phyloP scores from a whole-genome alignment of 2,797 vertebrate species.

The Cirrhinus mrigala region DNA sequence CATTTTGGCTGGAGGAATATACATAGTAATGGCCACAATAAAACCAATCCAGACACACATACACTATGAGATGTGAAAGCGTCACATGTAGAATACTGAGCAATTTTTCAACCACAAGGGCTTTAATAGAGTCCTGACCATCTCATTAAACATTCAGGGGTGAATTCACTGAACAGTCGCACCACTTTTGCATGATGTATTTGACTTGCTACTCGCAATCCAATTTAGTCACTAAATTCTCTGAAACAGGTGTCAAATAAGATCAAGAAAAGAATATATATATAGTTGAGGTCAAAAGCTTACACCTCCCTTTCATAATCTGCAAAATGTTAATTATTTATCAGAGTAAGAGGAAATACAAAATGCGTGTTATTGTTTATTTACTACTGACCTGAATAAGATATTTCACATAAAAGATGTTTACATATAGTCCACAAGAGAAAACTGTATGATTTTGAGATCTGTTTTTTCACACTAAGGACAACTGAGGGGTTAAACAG shows the following conservation, averaged over 20 bases:
- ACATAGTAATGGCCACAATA: constrained; percentile 38
- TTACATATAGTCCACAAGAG: too few relatives aligned
- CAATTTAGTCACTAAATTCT: not conserved
- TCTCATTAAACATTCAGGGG: constrained; percentile 38
- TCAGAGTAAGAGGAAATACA: too few relatives aligned
- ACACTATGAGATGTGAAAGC: constrained; percentile 28
- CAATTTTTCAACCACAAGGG: constrained; percentile 35
- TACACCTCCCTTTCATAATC: too few relatives aligned
- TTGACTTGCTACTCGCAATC: not conserved
- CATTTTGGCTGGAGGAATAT: not conserved
- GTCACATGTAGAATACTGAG: constrained; percentile 21
- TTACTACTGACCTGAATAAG: too few relatives aligned
- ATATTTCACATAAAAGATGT: too few relatives aligned
- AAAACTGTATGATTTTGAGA: too few relatives aligned
- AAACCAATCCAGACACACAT: constrained; percentile 43
- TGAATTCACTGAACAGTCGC: not conserved
- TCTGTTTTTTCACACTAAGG: too few relatives aligned
- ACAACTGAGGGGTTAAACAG: too few relatives aligned
- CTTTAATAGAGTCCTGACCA: constrained; percentile 29
- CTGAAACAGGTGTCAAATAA: not conserved
- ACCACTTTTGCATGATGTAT: not conserved
- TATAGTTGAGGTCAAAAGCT: too few relatives aligned
- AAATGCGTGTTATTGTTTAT: too few relatives aligned
- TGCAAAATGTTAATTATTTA: too few relatives aligned
- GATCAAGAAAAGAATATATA: not conserved